A percentile compares a stretch with the other conserved stretches of the same genome.
Evolutionary conservation across 2,113 vertebrate genomes (phyloP).

Genomic region (Axis porcinus): DNA sequence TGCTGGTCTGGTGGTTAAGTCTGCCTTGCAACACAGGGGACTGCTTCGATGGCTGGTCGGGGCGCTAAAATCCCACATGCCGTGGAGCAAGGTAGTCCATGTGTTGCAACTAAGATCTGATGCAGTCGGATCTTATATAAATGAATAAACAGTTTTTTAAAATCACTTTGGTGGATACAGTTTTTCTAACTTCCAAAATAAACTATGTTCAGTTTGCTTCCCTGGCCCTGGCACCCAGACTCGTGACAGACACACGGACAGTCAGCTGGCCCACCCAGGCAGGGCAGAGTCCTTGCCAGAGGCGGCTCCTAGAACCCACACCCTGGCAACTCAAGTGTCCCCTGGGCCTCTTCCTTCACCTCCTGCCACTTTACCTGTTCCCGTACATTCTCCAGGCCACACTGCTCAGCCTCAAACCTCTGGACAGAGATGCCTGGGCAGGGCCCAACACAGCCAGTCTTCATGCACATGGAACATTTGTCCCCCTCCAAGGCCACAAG

Average conservation of each 20-base stretch:
- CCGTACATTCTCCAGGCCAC: accelerated
- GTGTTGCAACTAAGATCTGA: background rate
- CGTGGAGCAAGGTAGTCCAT: background rate
- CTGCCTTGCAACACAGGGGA: no score
- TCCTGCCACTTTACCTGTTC: background rate
- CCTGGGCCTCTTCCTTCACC: background rate
- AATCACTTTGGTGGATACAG: background rate
- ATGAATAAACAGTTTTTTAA: background rate
- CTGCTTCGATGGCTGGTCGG: background rate
- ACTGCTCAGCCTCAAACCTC: background rate
- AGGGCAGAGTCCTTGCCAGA: accelerated
- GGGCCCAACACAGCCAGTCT: background rate
- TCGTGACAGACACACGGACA: accelerated
- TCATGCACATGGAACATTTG: accelerated
- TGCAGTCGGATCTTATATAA: background rate
- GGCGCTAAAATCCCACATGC: background rate
- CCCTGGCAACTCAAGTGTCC: background rate
- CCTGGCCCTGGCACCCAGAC: background rate
- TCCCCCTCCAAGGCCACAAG: background rate
- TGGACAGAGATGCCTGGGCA: background rate
- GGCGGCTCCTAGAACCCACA: background rate
- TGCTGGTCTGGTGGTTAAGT: background rate
- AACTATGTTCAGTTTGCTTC: background rate
- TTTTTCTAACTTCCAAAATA: background rate
- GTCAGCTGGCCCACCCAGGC: background rate